Base-by-base conservation (phyloP, 2,113 vertebrate genomes). In the Aphelocoma coerulescens region DNA sequence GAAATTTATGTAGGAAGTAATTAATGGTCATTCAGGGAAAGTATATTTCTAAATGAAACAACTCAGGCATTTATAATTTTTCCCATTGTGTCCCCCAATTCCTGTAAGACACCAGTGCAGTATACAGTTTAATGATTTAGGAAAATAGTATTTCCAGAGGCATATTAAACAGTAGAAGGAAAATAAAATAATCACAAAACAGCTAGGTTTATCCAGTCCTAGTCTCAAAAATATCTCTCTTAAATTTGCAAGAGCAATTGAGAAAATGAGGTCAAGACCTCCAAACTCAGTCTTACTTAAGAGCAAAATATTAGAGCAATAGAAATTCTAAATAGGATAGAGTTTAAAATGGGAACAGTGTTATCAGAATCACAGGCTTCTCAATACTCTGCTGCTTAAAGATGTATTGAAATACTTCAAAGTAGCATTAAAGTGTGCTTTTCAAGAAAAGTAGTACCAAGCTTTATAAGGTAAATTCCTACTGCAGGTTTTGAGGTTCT, bases 211-310 rank as follows among this genome's bases (percentile, higher is more conserved):
- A 89, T 91, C 21, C 55, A 82, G 85, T 75, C 16, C 26, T 54
- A 83, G 16, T 66, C 69, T 85, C 75, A 85, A 85, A 85, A n/a
- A 30, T 14, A 48, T 54, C 84, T 89, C 66, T 83, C 55, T 81
- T 73, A 79, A 72, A 79, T 93, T 61, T 90, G 39, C 39, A 93
- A 96, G 92, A 89, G 32, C 57, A 86, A 62, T 85, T 85, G 66
- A 78, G 91, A 96, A 96, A 94, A 95, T 82, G 87, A 35, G 77
- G 66, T 87, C 85, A 78, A 89, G 66, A 94, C 81, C 62, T 92
- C 81, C 54, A 71, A 88, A 68, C 41, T 91, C 30, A 74, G 51
- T 88, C 73, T 94, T 89, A 93, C 57, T 95, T 95, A 71, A 69
- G 55, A 93, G n/a, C 49, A 92, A 91, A 91, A 82, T 32, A 58